phyloP scores from a whole-genome alignment of 2,797 vertebrate genomes.

The Meda fulgida region DNA sequence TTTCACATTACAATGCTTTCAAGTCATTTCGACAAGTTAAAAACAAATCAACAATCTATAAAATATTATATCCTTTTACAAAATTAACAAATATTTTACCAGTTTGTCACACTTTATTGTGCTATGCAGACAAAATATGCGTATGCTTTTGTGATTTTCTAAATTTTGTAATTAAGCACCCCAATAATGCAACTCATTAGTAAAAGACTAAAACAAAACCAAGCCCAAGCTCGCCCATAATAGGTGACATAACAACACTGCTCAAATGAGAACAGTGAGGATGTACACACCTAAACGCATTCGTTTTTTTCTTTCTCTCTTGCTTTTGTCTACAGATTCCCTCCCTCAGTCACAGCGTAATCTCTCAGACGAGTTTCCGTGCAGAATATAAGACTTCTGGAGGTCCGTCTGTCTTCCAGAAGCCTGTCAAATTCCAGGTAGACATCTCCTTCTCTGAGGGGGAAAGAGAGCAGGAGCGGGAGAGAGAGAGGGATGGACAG shows the following conservation, averaged over 20 bases:
- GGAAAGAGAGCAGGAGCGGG: slow-evolving; percentile 54
- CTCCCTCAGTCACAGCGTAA: slow-evolving; percentile 61
- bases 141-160: no score
- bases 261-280: not conserved
- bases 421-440: slow-evolving; percentile 82
- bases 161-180: not conserved
- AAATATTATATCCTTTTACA: not conserved
- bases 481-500: slow-evolving; percentile 57
- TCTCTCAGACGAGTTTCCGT: slow-evolving; percentile 63
- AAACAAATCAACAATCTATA: not conserved
- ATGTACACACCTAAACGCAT: no score
- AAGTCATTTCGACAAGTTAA: not conserved
- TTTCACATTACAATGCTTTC: not conserved
- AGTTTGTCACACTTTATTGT: not conserved
- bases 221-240: not conserved
- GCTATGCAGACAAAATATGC: not conserved
- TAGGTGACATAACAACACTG: not conserved
- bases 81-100: not conserved
- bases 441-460: slow-evolving; percentile 77
- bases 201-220: no score
- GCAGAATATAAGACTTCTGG: slow-evolving; percentile 70
- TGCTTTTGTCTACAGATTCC: slow-evolving; percentile 62
- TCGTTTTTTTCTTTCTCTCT: not conserved
- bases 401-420: slow-evolving; percentile 87
- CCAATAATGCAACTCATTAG: no score